Conservation (phyloP, 2,113 vertebrate genomes). For the Protobothrops mucrosquamatus region DNA sequence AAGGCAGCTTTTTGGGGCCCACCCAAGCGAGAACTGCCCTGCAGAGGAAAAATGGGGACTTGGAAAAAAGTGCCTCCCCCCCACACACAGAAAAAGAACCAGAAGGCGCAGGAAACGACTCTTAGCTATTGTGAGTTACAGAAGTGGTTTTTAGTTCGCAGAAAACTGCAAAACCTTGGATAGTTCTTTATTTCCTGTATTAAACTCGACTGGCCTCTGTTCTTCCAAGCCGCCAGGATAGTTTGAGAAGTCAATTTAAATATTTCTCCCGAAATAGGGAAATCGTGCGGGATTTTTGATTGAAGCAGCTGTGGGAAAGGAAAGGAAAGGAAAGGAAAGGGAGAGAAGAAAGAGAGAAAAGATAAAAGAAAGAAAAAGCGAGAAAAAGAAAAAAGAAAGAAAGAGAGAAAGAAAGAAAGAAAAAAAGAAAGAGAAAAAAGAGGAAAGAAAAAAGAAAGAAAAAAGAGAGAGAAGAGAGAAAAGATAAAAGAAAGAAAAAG, state of each 20-base stretch:
- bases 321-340: too few species aligned
- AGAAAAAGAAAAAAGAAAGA: too few species aligned
- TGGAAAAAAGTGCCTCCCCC: neutral
- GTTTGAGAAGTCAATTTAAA: neutral
- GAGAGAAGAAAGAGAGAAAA: too few species aligned
- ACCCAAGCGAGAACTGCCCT: neutral
- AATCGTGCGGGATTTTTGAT: neutral
- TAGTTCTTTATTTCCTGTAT: neutral
- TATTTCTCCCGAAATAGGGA: neutral
- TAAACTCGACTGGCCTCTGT: neutral
- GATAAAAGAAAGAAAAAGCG: too few species aligned
- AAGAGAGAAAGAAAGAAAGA: too few species aligned
- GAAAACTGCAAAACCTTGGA: neutral
- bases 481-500: too few species aligned
- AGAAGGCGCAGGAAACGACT: neutral
- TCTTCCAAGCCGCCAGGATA: neutral
- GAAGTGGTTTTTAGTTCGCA: neutral
- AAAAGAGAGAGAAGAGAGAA: too few species aligned
- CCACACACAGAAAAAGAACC: too few species aligned
- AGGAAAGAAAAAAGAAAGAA: too few species aligned
- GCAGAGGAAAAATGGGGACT: neutral
- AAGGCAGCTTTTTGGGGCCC: neutral
- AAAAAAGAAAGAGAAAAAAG: too few species aligned
- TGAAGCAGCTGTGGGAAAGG: too few species aligned
- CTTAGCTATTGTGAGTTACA: neutral